Percentiles rank a stretch among this genome's conserved stretches.
These are phyloP conservation scores for Rhinophrynus dorsalis DNA, from an alignment of 2,797 vertebrate species.

Conservation along the genomic window DNA sequence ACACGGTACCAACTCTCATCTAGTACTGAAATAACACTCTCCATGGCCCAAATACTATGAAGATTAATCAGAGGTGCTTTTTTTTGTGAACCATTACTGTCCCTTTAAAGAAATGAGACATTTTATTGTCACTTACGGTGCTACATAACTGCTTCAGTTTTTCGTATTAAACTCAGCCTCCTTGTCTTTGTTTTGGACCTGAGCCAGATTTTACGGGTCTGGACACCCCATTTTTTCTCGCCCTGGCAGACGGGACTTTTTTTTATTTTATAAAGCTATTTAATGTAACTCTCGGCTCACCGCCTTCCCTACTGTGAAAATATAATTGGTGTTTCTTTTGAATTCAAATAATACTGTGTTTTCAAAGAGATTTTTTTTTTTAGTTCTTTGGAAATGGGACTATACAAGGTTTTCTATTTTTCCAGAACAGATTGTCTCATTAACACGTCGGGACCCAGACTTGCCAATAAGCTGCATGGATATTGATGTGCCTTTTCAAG, in stretches of 20 bases:
- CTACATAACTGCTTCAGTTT: too few species aligned
- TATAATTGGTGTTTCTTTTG: conserved; percentile 42
- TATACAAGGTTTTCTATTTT: not conserved
- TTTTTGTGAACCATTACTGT: too few species aligned
- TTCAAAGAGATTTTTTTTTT: conserved; percentile 4
- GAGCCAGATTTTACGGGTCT: conserved; percentile 18
- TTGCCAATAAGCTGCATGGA: not conserved
- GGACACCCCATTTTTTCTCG: conserved; percentile 8
- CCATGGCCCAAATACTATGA: too few species aligned
- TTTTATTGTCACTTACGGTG: too few species aligned
- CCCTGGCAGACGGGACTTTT: conserved; percentile 7
- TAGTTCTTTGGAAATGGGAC: not conserved
- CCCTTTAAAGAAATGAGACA: too few species aligned
- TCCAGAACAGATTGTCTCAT: not conserved
- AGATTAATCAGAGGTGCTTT: too few species aligned
- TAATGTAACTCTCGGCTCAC: conserved; percentile 30
- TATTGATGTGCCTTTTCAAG: not conserved
- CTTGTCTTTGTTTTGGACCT: conserved; percentile 27
- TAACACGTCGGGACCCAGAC: conserved; percentile 16
- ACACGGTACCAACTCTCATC: too few species aligned
- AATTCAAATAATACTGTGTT: conserved; percentile 22
- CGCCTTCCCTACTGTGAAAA: conserved; percentile 22
- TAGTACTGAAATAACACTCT: too few species aligned
- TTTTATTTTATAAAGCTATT: conserved; percentile 14
- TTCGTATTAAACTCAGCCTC: not conserved